Base-by-base conservation (phyloP, 2,113 vertebrate species). In the Sakesphorus luctuosus region DNA sequence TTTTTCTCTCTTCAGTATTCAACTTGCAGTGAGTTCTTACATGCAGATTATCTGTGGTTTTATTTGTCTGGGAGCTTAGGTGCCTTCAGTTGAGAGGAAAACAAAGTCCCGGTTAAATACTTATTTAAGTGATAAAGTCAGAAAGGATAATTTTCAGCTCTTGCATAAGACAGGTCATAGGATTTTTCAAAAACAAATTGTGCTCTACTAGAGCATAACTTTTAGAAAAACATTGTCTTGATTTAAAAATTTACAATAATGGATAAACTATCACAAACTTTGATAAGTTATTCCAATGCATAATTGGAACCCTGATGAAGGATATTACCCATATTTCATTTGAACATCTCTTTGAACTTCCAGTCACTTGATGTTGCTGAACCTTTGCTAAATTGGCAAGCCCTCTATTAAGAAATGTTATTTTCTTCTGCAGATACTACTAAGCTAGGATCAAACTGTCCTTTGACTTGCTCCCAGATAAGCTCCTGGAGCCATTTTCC, bases 281-380 rank as follows among this genome's bases (percentile, higher is more conserved):
- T 43, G 63, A 5, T 90, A 95, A 90, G 3, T 90, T 95, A 93
- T 84, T 96, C 59, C 61, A 84, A 3, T 67, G 89, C 10, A 36
- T 89, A 93, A 90, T 93, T 88, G 36, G 59, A 62, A 86, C 20
- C 31, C 79, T 50, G 33, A 88, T 84, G 79, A 93, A 80, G 86
- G 29, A 82, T 38, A 79, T 15, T 81, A 86, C 38, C 59, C 23
- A 71, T 74, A 74, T 67, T 86, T 86, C 90, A 80, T 94, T 76
- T 56, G 66, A 94, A 94, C 58, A 83, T 36, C 78, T 80, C 90
- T 94, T 96, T 95, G 80, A 93, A 92, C 94, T 92, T 94, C 43
- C 23, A 95, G 63, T 62, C 88, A 95, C 90, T 96, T 90, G 85
- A 94, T 95, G 92, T 96, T 80, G 46, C 50, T 90, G 65, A 88